Evolutionary conservation across 2,113 vertebrate species (phyloP).

Genomic region (Tetrao urogallus): DNA sequence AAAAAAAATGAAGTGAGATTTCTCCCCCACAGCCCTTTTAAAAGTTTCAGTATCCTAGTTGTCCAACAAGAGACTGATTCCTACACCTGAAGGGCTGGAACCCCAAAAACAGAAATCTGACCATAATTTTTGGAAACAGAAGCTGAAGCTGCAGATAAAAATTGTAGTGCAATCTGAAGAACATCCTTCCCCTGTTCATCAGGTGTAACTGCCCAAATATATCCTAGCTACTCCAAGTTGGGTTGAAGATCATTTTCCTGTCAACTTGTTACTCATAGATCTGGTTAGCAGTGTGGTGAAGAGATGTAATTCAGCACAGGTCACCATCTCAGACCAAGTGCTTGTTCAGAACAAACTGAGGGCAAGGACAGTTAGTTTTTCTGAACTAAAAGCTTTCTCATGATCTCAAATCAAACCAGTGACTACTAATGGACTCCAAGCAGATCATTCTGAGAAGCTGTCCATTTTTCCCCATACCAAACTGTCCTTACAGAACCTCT

Average conservation of each 20-base stretch:
- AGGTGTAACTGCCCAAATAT: background rate
- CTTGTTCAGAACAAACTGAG: constrained; percentile 22
- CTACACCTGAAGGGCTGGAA: background rate
- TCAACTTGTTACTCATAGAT: constrained; percentile 19
- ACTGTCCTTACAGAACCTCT: background rate
- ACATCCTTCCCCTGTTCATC: background rate
- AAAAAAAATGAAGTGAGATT: background rate
- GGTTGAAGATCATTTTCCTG: constrained; percentile 14
- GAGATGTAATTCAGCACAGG: constrained; percentile 3
- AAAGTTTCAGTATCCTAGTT: background rate
- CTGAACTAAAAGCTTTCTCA: constrained; percentile 42
- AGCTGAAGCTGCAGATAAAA: background rate
- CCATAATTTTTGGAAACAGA: background rate
- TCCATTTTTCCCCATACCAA: background rate
- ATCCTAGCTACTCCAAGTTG: background rate
- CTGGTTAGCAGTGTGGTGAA: background rate
- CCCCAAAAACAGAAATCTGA: background rate
- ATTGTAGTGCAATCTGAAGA: background rate
- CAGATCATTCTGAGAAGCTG: background rate
- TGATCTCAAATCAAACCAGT: constrained; percentile 29
- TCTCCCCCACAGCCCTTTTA: background rate
- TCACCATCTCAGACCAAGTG: constrained; percentile 23
- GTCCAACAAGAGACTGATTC: background rate
- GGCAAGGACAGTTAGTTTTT: background rate
- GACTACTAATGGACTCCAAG: constrained; percentile 30